phyloP scores from a whole-genome alignment of 2,888 invertebrate species.

The Tetramorium bicarinatum region DNA sequence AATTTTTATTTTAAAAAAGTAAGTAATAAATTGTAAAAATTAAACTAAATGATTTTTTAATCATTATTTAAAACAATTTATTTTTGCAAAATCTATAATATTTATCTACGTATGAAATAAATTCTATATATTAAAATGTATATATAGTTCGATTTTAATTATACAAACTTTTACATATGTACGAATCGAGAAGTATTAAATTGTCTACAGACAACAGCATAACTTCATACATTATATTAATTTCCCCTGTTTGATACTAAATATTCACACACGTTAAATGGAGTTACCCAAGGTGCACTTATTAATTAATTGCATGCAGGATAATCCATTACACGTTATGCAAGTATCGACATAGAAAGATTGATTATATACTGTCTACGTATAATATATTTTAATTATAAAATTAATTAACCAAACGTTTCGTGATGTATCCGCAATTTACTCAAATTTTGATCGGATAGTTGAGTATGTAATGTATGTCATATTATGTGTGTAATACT shows the following conservation, averaged over 20 bases:
- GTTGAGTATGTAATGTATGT: too few species aligned
- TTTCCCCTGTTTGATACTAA: not conserved
- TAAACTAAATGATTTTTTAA: not conserved
- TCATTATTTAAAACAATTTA: not conserved
- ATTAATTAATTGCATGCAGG: constrained; percentile 3
- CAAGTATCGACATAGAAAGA: constrained; percentile 22
- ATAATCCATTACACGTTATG: constrained; percentile 17
- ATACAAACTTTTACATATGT: not conserved
- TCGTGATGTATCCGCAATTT: not conserved
- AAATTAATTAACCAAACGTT: constrained; percentile 29
- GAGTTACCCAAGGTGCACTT: not conserved
- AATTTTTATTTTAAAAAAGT: not conserved
- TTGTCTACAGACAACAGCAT: not conserved
- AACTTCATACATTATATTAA: not conserved
- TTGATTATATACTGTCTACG: constrained; percentile 18
- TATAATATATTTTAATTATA: constrained; percentile 28
- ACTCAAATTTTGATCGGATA: not conserved
- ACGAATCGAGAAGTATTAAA: not conserved
- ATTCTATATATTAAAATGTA: not conserved
- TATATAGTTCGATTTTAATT: not conserved
- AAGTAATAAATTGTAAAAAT: not conserved
- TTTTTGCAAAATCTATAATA: not conserved
- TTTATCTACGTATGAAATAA: not conserved
- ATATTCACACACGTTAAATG: constrained; percentile 3
- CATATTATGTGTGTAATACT: too few species aligned